Conservation (phyloP, 1,140 invertebrate species). For the Tyrophagus putrescentiae region DNA sequence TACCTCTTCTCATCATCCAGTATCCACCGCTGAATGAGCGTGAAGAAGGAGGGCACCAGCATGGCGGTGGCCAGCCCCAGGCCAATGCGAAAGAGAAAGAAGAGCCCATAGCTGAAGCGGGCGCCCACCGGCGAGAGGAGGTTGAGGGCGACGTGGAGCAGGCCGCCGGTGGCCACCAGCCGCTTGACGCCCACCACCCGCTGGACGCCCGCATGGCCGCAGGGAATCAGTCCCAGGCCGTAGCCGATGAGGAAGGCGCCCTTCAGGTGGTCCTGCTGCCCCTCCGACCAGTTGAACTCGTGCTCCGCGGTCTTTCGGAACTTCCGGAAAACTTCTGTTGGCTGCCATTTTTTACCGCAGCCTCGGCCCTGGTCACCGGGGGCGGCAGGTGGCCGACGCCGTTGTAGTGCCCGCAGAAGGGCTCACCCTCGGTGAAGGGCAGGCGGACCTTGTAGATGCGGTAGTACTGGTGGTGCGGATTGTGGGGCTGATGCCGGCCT, state of each 20-base stretch:
- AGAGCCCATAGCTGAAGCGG: background rate
- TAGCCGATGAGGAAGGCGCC: conserved; percentile 1
- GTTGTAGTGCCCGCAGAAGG: too few relatives aligned
- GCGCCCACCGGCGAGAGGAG: background rate
- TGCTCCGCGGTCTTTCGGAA: too few relatives aligned
- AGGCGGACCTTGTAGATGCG: too few relatives aligned
- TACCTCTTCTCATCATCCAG: conserved; percentile 1
- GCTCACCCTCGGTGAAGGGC: too few relatives aligned
- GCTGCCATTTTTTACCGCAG: too few relatives aligned
- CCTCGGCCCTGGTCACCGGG: too few relatives aligned
- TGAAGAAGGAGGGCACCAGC: background rate
- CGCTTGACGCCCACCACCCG: too few relatives aligned
- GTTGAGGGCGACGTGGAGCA: background rate
- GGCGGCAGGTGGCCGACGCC: too few relatives aligned
- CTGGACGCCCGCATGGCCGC: too few relatives aligned
- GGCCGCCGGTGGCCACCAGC: background rate
- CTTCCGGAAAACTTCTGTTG: too few relatives aligned
- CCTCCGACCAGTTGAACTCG: conserved; percentile 4
- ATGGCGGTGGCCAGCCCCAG: background rate
- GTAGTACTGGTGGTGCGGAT: too few relatives aligned
- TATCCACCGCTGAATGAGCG: background rate
- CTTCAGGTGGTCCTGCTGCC: background rate
- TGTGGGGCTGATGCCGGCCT: too few relatives aligned
- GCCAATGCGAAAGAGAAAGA: background rate
- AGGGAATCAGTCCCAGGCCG: background rate